Conservation (phyloP, 2,888 invertebrate genomes). For the Serrognathus titanus region DNA sequence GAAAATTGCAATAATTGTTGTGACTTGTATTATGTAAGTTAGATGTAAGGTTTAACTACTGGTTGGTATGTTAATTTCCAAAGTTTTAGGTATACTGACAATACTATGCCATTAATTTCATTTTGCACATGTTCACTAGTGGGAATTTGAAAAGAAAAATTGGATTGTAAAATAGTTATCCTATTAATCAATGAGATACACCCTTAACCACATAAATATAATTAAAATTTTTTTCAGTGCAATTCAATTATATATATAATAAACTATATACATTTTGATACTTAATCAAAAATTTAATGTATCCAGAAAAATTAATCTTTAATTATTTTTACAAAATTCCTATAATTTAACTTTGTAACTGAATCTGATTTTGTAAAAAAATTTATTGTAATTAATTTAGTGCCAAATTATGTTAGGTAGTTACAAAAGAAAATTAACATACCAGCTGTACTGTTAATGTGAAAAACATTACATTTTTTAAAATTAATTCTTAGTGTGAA, state of each 20-base stretch:
- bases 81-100: background rate
- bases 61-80: too few relatives aligned
- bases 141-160: too few relatives aligned
- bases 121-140: too few relatives aligned
- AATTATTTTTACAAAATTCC: background rate
- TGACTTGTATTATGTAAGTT: slow-evolving; percentile 14
- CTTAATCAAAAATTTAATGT: background rate
- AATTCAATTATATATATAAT: too few relatives aligned
- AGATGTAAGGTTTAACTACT: too few relatives aligned
- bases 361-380: background rate
- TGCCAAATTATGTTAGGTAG: slow-evolving; percentile 3
- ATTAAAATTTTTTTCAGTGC: too few relatives aligned
- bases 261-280: too few relatives aligned
- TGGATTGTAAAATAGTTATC: too few relatives aligned
- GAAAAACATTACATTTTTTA: slow-evolving; percentile 8
- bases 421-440: background rate
- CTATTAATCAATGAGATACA: too few relatives aligned
- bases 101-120: too few relatives aligned
- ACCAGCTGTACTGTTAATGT: slow-evolving; percentile 1
- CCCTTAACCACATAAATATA: too few relatives aligned
- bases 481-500: slow-evolving; percentile 5
- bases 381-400: background rate
- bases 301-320: background rate
- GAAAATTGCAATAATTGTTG: slow-evolving; percentile 21
- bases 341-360: too few relatives aligned